These are phyloP conservation scores for Apolygus lucorum DNA, from an alignment of 1,140 invertebrate species.

Conservation along the genomic window DNA sequence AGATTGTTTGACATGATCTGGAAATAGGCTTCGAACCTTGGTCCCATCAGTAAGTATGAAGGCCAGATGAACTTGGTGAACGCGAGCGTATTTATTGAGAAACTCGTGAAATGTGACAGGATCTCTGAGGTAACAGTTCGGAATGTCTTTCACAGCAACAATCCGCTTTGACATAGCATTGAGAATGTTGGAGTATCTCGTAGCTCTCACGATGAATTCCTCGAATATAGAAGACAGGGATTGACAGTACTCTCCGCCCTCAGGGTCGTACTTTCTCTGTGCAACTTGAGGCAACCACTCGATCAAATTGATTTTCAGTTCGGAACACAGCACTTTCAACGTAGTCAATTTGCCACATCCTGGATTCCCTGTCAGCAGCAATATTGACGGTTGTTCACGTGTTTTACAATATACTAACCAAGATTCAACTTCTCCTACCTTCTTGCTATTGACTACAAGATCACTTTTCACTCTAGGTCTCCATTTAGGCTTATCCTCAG, in stretches of 20 bases:
- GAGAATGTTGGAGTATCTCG: constrained; percentile 22
- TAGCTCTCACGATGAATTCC: constrained; percentile 22
- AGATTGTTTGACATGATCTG: constrained; percentile 6
- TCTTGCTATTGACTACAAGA: constrained; percentile 25
- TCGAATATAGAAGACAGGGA: constrained; percentile 21
- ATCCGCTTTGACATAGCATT: not conserved
- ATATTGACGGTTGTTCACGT: constrained; percentile 9
- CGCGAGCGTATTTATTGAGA: not conserved
- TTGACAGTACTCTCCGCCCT: not conserved
- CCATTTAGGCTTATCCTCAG: too few relatives aligned
- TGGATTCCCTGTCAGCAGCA: constrained; percentile 23
- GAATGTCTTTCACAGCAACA: constrained; percentile 25
- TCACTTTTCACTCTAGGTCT: constrained; percentile 17
- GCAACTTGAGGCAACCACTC: constrained; percentile 20
- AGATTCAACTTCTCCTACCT: constrained; percentile 25
- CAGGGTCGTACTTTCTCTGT: not conserved
- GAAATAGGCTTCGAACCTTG: constrained; percentile 18
- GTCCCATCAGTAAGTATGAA: constrained; percentile 24
- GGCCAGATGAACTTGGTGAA: constrained; percentile 4
- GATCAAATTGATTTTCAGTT: constrained; percentile 17
- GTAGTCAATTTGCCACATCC: constrained; percentile 26
- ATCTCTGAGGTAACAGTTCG: constrained; percentile 22
- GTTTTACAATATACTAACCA: constrained; percentile 19
- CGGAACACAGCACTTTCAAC: constrained; percentile 22
- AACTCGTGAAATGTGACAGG: constrained; percentile 21